Evolutionary conservation across 1,140 invertebrate genomes (phyloP).

Genomic region (Listronotus bonariensis): DNA sequence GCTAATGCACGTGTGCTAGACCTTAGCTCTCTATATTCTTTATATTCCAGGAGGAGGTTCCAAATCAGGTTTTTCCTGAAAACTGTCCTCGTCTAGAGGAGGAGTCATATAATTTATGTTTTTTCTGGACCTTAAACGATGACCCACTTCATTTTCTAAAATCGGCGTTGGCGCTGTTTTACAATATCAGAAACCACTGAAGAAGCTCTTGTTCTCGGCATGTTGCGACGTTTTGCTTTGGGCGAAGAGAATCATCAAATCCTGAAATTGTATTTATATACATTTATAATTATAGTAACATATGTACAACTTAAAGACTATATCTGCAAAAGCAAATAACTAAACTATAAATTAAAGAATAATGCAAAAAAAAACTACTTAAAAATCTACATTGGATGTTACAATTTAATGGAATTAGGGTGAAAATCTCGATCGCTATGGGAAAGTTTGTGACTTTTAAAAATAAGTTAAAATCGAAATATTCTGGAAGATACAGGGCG

Average conservation of each 20-base stretch:
- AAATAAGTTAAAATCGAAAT: too few relatives aligned
- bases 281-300: not conserved
- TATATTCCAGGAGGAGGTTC: slow-evolving; percentile 35
- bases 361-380: too few relatives aligned
- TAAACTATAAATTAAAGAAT: too few relatives aligned
- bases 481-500: too few relatives aligned
- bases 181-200: slow-evolving; percentile 45
- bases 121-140: slow-evolving; percentile 47
- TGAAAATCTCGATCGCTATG: too few relatives aligned
- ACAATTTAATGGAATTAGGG: too few relatives aligned
- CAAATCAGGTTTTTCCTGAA: slow-evolving; percentile 39
- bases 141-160: slow-evolving; percentile 40
- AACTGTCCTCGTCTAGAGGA: slow-evolving; percentile 48
- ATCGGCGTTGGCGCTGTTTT: slow-evolving; percentile 40
- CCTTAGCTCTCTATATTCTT: slow-evolving; percentile 43
- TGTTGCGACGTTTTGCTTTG: slow-evolving; percentile 30
- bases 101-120: slow-evolving; percentile 47
- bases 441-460: too few relatives aligned
- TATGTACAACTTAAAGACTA: too few relatives aligned
- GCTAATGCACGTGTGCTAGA: slow-evolving; percentile 45
- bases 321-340: too few relatives aligned
- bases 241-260: slow-evolving; percentile 37
- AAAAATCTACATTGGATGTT: too few relatives aligned
- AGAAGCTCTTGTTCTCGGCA: slow-evolving; percentile 46
- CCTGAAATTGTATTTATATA: slow-evolving; percentile 15